Evolutionary conservation across 2,113 vertebrate genomes (phyloP).

Genomic region (Dipodomys stephensi): DNA sequence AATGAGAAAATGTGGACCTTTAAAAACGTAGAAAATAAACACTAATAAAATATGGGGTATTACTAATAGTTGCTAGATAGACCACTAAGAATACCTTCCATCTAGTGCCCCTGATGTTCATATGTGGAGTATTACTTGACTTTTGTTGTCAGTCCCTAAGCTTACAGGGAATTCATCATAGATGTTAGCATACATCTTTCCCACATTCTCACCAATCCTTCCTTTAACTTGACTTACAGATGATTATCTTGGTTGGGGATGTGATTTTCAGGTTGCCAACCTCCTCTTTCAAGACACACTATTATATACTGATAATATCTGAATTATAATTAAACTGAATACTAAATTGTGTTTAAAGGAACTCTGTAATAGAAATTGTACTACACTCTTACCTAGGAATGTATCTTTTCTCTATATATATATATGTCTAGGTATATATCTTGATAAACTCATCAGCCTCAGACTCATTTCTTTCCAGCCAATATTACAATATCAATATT

Average conservation of each 20-base stretch:
- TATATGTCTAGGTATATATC: not conserved
- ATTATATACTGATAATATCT: slow-evolving; percentile 5
- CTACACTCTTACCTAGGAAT: not conserved
- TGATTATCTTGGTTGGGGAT: not conserved
- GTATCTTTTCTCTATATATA: not conserved
- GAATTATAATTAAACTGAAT: not conserved
- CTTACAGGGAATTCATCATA: not conserved
- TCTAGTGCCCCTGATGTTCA: not conserved
- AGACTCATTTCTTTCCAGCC: not conserved
- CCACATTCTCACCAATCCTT: not conserved
- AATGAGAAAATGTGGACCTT: no score
- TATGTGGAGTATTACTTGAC: not conserved
- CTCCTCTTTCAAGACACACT: not conserved
- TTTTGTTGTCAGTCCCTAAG: not conserved
- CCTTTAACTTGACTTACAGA: not conserved
- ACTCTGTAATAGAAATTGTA: not conserved
- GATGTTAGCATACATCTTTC: not conserved
- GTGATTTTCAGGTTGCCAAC: not conserved
- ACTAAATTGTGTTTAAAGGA: not conserved
- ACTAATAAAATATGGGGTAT: not conserved
- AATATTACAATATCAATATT: not conserved
- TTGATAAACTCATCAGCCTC: not conserved
- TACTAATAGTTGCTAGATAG: not conserved
- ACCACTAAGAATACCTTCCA: not conserved
- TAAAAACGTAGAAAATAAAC: no score